Base-by-base conservation (phyloP, 2,797 vertebrate species). In the Cephalopachus bancanus region DNA sequence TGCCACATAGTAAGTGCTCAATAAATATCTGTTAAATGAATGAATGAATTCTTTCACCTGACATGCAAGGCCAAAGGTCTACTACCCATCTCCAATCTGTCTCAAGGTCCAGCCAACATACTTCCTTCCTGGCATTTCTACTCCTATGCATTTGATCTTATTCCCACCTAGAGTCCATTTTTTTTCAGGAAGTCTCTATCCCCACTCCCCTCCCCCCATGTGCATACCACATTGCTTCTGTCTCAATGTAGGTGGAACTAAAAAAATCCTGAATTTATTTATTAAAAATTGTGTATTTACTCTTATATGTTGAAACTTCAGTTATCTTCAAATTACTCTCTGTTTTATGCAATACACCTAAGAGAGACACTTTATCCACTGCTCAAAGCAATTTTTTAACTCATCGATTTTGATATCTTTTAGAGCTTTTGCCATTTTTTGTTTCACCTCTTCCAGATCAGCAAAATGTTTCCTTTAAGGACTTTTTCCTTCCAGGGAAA, bases 171-270 rank as follows among this genome's bases (percentile, higher is more conserved):
- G 16, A 92, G 53, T 22, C 53, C 49, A 80, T 37, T 72, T 84
- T 94, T 75, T 62, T 91, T 94, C 62, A 71, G 7, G 53, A 91
- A 87, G 17, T 17, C 26, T 75, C 37, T 37, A 57, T 80, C 71
- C 81, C 81, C 67, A 86, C 59, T 11, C 11, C 60, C 16, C 53
- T 71, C 76, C 12, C 3, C 5, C 30, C 30, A 37, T 72, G 59
- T 64, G 12, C 14, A 85, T 55, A 24, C 57, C 64, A 79, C 33
- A 75, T 37, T 44, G 84, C 59, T 60, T 80, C 72, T 65, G 20
- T 16, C n/a, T 16, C 44, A 74, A 24, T 67, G 15, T n/a, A 37
- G 37, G 37, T 2, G 37, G 37, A 37, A 37, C 37, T 37, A 37
- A 37, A 37, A 37, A 37, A 2, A 3, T 37, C 37, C 37, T 37